Base-by-base conservation (phyloP, 2,797 vertebrate genomes). In the Myotis daubentonii region DNA sequence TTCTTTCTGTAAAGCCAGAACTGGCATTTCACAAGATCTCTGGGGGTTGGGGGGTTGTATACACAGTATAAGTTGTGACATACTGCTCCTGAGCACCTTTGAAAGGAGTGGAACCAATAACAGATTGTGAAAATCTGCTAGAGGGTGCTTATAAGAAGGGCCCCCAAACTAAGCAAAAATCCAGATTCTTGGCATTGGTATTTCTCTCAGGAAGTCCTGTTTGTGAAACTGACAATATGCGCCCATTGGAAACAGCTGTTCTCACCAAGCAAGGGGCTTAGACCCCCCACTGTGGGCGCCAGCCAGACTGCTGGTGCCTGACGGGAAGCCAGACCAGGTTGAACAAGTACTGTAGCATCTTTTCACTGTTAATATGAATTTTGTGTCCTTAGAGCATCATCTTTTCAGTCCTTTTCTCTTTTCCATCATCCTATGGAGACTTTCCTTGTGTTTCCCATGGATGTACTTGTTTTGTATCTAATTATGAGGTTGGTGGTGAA, bases 401-500 rank as follows among this genome's bases (percentile, higher is more conserved):
- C 47, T 95, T 76, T 41, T 49, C 33, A 15, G n/a, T 62, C 19
- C 78, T 82, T 95, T 60, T 80, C 55, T 78, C 88, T 93, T 85
- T 41, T 47, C n/a, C 70, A 12, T 41, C 20, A 49, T 89, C 23
- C 23, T 55, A 72, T 36, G 60, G 1, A 90, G 49, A 75, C 7
- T 11, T n/a, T 75, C 85, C 2, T 94, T 70, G 3, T 57, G 12
- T 93, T 94, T 87, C 41, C 68, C 13, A 3, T 33, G 36, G 72
- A 53, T 49, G 79, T 38, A 70, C 33, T 96, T 79, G 0, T 70
- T 91, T 89, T 23, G 13, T 83, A 13, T 70, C 82, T 89, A 87
- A 91, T 87, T 53, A 76, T 36, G 28, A 75, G 95, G 92, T 93
- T 66, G 87, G 81, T 36, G 44, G n/a, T 71, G 36, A 76, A 85